Percentiles rank a stretch among this genome's conserved stretches.
phyloP scores from a whole-genome alignment of 2,113 vertebrate genomes.

The Ivindomyrus marchei region DNA sequence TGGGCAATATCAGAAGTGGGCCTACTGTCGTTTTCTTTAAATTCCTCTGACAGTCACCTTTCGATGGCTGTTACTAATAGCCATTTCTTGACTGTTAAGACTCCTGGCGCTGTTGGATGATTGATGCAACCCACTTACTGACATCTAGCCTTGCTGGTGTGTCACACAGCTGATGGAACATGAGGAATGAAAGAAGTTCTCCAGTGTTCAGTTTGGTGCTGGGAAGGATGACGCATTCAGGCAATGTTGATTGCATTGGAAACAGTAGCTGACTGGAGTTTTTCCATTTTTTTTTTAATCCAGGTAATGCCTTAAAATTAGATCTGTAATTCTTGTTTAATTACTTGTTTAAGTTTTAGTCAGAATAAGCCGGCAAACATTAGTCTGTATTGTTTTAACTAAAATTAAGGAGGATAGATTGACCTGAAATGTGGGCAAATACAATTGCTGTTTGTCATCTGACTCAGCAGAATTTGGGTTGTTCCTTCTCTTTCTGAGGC shows the following conservation, averaged over 20 bases:
- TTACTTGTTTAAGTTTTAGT: background rate
- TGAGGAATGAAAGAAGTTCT: background rate
- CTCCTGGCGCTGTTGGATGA: background rate
- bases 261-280: background rate
- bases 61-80: background rate
- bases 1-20: background rate
- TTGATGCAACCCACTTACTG: background rate
- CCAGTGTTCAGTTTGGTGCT: background rate
- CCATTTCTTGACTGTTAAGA: background rate
- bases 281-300: background rate
- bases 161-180: background rate
- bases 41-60: background rate
- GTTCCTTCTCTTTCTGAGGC: background rate
- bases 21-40: background rate
- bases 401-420: background rate
- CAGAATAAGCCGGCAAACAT: background rate
- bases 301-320: background rate
- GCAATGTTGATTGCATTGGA: background rate
- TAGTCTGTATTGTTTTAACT: background rate
- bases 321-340: background rate
- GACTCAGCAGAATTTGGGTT: background rate
- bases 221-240: background rate
- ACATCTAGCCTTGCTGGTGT: background rate
- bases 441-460: background rate
- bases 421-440: background rate